Percentiles rank a stretch among this genome's conserved stretches.
These are phyloP conservation scores for Microcebus jonahi DNA, from an alignment of 2,113 vertebrate species.

Conservation along the genomic window DNA sequence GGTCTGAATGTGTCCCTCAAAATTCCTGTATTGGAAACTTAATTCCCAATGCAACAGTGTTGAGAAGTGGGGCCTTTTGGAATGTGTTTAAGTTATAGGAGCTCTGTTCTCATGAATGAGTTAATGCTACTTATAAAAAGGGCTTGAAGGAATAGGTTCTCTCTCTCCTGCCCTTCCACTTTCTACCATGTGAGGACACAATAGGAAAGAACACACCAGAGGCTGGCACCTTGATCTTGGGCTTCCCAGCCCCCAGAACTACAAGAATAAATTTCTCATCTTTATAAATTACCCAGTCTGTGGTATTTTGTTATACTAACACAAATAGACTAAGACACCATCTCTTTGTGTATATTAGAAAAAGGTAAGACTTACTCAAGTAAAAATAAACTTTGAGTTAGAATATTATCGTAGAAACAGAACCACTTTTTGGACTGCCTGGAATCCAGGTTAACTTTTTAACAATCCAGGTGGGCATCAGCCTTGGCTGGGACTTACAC, in stretches of 20 bases:
- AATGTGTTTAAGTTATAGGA: not conserved
- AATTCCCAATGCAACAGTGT: not conserved
- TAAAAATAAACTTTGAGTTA: not conserved
- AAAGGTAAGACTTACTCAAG: not conserved
- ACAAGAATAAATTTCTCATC: not conserved
- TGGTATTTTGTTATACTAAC: not conserved
- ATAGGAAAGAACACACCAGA: not conserved
- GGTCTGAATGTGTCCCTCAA: not conserved
- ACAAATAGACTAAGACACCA: not conserved
- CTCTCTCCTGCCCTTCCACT: not conserved
- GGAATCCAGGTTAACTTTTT: not conserved
- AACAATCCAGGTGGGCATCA: not conserved
- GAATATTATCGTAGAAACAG: not conserved
- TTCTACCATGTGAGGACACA: not conserved
- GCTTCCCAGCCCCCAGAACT: not conserved
- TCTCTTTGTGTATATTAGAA: not conserved
- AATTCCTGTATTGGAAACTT: not conserved
- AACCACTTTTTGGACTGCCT: not conserved
- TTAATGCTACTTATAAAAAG: not conserved
- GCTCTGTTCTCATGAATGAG: too few relatives aligned
- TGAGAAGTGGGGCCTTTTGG: too few relatives aligned
- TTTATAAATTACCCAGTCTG: not conserved
- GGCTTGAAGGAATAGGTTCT: not conserved
- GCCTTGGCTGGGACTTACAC: too few relatives aligned
- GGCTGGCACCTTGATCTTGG: not conserved